These are phyloP conservation scores for Bettongia penicillata DNA, from an alignment of 2,113 vertebrate species.

Conservation along the genomic window DNA sequence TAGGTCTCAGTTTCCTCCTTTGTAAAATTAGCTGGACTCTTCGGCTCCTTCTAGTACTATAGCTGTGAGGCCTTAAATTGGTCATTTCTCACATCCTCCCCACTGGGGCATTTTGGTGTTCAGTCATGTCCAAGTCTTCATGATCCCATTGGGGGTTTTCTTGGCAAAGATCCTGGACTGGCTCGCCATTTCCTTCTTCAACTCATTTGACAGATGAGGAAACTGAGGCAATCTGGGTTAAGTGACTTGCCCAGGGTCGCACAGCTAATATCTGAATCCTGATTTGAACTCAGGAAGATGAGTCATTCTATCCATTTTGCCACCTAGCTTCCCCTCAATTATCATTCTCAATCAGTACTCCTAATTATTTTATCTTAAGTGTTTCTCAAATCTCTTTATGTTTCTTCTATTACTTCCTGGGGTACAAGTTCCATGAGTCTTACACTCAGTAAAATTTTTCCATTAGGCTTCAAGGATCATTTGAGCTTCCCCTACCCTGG, in stretches of 20 bases:
- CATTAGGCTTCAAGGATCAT: background rate
- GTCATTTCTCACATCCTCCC: no score
- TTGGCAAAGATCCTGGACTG: background rate
- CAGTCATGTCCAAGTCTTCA: no score
- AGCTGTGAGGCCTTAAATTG: background rate
- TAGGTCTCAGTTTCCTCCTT: background rate
- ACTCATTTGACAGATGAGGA: background rate
- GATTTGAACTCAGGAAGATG: background rate
- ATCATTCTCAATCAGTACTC: accelerated
- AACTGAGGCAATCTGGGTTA: background rate
- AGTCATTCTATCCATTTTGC: background rate
- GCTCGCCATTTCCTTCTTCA: background rate
- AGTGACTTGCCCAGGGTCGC: background rate
- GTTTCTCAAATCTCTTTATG: background rate
- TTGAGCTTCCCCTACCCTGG: background rate
- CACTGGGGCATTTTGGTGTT: background rate
- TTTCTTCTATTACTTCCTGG: background rate
- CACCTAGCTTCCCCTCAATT: background rate
- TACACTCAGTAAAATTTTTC: background rate
- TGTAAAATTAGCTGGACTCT: background rate
- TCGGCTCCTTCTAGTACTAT: no score
- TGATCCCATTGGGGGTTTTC: background rate
- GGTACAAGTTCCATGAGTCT: background rate
- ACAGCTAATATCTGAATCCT: background rate
- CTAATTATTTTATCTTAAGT: background rate